Conservation (phyloP, 2,113 vertebrate species). For the Microcebus tavaratra region DNA sequence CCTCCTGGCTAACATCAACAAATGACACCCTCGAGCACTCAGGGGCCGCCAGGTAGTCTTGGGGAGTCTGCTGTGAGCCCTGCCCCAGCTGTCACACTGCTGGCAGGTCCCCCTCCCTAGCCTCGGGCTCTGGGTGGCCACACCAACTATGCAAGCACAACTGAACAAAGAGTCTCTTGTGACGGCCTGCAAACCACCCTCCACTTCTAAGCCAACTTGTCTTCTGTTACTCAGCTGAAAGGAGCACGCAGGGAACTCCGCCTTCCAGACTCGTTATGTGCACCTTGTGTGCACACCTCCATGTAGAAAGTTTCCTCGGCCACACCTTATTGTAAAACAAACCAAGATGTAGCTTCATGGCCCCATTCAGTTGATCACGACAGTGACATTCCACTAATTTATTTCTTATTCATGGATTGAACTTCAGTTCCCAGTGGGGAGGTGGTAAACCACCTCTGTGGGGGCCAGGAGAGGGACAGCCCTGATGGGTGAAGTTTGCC, state of each 20-base stretch:
- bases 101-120: not conserved
- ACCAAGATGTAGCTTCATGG: not conserved
- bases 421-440: not conserved
- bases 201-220: not conserved
- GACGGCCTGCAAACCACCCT: not conserved
- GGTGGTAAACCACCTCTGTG: not conserved
- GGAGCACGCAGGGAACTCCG: fast-evolving
- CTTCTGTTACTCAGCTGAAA: not conserved
- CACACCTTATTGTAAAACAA: not conserved
- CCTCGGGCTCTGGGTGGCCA: not conserved
- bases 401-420: not conserved
- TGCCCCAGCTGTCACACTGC: not conserved
- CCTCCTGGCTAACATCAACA: not conserved
- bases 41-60: not conserved
- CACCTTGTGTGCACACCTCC: fast-evolving
- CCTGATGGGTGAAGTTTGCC: not conserved
- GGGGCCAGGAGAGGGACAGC: not conserved
- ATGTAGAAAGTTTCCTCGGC: fast-evolving
- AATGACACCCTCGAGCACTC: not conserved
- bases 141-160: fast-evolving
- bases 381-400: not conserved
- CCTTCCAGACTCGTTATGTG: fast-evolving
- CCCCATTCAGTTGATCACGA: not conserved
- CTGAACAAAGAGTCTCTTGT: not conserved
- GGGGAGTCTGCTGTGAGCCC: not conserved